Base-by-base conservation (phyloP, 2,797 vertebrate genomes). In the Malacoraja senta region DNA sequence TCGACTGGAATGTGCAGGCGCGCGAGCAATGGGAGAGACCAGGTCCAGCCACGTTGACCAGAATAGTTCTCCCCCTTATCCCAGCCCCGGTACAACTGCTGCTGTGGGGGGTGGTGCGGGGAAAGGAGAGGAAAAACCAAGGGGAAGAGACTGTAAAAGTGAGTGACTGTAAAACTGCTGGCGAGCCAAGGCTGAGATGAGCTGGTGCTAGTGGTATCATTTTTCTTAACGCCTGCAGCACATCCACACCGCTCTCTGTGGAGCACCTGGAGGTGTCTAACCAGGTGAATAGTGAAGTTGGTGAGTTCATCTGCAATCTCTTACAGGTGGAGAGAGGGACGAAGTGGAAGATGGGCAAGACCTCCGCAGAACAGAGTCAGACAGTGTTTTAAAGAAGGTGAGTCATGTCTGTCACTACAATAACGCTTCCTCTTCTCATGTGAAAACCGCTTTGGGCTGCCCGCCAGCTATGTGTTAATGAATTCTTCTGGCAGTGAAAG, bases 371-470 rank as follows among this genome's bases (percentile, higher is more conserved):
- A 99, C 99, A 0, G 99, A 99, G 93, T 99, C 99, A 0, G 99
- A 99, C 94, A 97, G 98, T 21, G 97, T 99, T 94, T 96, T 99
- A 79, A 99, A 99, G 95, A 99, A 99, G 98, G 99, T 99, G 95
- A 86, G 0, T 0, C n/a, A 38, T 35, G 17, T 1, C 13, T 53
- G 44, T 71, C 68, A 21, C 3, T 71, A 19, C 19, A 71, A 4
- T 0, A 71, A 71, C 17, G 2, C 68, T 71, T 71, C 68, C 17
- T 71, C 19, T 13, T 19, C 68, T 71, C 68, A 13, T 15, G 68
- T 71, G 68, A 71, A 71, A 71, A 19, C 68, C 68, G 13, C 35
- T 19, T 80, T 21, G 15, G 12, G 76, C 6, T 26, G 44, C 80
- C 44, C 58, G n/a, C 63, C 26, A 65, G 83, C 58, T 32, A 53